A percentile compares a stretch with the other conserved stretches of the same genome.
Conservation (phyloP, 64 coral and sea anemone genomes). For the Pocillopora verrucosa region DNA sequence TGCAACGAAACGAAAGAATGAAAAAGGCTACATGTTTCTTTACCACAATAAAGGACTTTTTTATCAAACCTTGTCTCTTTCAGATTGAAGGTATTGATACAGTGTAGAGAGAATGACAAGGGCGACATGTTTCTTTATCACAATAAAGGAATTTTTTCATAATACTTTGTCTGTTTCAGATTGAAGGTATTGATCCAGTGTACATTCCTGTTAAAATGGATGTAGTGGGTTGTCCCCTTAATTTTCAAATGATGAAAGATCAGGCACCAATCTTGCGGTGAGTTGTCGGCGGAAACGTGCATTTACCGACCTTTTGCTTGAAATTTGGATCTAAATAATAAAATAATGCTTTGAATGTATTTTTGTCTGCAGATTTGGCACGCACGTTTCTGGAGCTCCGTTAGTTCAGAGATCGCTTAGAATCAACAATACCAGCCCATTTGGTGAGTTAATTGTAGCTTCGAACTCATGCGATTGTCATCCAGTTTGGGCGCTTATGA, state of each 20-base stretch:
- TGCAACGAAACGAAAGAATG: too few relatives aligned
- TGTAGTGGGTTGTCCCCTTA: slow-evolving; percentile 89
- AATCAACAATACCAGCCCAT: slow-evolving; percentile 95
- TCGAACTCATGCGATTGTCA: too few relatives aligned
- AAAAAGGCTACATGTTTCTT: too few relatives aligned
- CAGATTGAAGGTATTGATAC: slow-evolving; percentile 92
- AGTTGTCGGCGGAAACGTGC: not conserved
- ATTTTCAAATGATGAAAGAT: slow-evolving; percentile 99
- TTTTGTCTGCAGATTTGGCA: slow-evolving; percentile 75
- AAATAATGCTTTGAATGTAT: too few relatives aligned
- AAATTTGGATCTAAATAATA: not conserved
- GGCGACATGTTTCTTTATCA: too few relatives aligned
- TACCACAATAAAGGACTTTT: too few relatives aligned
- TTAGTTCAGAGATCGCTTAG: slow-evolving; percentile 73
- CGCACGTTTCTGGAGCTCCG: slow-evolving; percentile 89
- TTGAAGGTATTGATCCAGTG: slow-evolving; percentile 85
- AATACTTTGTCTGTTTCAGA: slow-evolving; percentile 30
- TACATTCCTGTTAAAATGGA: slow-evolving; percentile 82
- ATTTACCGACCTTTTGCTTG: not conserved
- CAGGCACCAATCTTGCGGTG: slow-evolving; percentile 88
- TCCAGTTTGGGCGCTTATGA: too few relatives aligned
- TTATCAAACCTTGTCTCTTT: not conserved
- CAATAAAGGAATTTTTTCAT: not conserved
- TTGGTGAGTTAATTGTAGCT: slow-evolving; percentile 35
- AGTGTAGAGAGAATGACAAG: not conserved